Percentiles rank a stretch among this genome's conserved stretches.
Conservation (phyloP, 64 coral and sea anemone genomes). For the Orbicella faveolata region DNA sequence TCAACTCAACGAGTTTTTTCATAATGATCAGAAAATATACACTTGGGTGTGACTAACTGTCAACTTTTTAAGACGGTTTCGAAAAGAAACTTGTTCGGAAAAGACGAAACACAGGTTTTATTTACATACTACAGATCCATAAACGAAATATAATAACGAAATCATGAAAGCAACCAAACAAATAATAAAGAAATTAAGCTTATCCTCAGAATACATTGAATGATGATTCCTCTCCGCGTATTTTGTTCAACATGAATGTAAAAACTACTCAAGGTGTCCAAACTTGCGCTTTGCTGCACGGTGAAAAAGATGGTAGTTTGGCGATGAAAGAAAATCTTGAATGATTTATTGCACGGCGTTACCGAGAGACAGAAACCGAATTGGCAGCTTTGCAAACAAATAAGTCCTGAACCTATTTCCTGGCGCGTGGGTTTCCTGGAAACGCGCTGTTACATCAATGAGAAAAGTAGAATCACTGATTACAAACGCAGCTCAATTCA, state of each 20-base stretch:
- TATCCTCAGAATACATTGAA: neutral
- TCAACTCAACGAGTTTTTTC: neutral
- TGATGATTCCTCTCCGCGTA: neutral
- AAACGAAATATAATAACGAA: neutral
- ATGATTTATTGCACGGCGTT: constrained; percentile 9
- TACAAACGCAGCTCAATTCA: neutral
- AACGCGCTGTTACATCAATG: neutral
- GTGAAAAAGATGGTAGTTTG: neutral
- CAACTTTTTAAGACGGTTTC: neutral
- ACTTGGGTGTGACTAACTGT: neutral
- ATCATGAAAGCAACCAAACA: neutral
- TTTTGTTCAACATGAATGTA: neutral
- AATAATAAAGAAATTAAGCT: neutral
- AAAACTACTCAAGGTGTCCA: neutral
- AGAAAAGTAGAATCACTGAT: neutral
- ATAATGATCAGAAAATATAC: neutral
- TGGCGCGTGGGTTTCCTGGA: neutral
- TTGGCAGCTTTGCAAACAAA: constrained; percentile 26
- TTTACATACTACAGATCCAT: neutral
- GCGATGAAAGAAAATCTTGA: neutral
- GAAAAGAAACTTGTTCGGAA: neutral
- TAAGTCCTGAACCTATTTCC: constrained; percentile 15
- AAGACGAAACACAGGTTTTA: neutral
- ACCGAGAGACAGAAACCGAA: constrained; percentile 5
- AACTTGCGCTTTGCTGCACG: neutral